A percentile compares a stretch with the other conserved stretches of the same genome.
These are phyloP conservation scores for human (Homo sapiens) DNA, from an alignment of 2,113 vertebrate genomes.

Conservation along the genomic window GRCh38 chr9:32335501-32336000, in stretches of 20 bases:
- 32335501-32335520: background rate
- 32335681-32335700: background rate
- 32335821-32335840: background rate
- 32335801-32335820: background rate
- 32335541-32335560: background rate
- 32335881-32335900: background rate
- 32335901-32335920: background rate
- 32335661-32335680: background rate
- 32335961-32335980: background rate
- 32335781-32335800: background rate
- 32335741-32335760: background rate
- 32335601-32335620: background rate
- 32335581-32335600: background rate
- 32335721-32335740: background rate
- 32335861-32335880: background rate
- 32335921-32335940: no score
- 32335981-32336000: background rate
- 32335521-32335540: background rate
- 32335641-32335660: background rate
- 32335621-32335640: background rate
- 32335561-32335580: background rate
- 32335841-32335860: background rate
- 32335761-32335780: background rate
- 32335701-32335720: background rate
- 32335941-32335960: no score